Base-by-base conservation (phyloP, 2,797 vertebrate species). In the Cuniculus paca region DNA sequence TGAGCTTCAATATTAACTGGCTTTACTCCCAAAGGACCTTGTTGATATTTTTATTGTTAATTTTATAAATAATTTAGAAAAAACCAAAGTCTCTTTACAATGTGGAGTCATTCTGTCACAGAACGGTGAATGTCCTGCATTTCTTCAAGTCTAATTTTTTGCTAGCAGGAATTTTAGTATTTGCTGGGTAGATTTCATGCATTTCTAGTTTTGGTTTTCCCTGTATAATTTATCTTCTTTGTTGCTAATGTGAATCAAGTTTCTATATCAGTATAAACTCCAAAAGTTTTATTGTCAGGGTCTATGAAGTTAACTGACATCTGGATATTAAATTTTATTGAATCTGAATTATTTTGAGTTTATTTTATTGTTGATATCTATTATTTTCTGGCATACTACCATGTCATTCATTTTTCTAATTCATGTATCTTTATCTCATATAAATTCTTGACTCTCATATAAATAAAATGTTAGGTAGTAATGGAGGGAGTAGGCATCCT, bases 291-390 rank as follows among this genome's bases (percentile, higher is more conserved):
- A 39, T 24, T 52, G 39, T 82, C 42, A 70, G 1, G 56, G 28
- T 86, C 16, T 94, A 14, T 79, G 77, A 88, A 90, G 45, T 20
- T 34, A 20, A 74, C n/a, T 54, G 50, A 75, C 28, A 75, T 94
- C 17, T 80, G 1, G 36, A 39, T 75, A 48, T 60, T 90, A 72
- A 36, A 78, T 93, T 90, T 78, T 65, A 61, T 8, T 84, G 72
- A 84, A 54, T 83, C 42, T 95, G 50, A 95, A 87, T 84, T 65
- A 58, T 90, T 68, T 83, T 56, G 34, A 92, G n/a, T 82, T 72
- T 78, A 87, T 75, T 91, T 92, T 74, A 39, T 75, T 5, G n/a
- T 72, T 70, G 34, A 74, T 45, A 68, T 31, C 26, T 14, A 42
- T 95, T 22, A 48, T 80, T 80, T 88, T 87, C 16, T 2, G 83